Evolutionary conservation across 1,140 invertebrate species (phyloP), one percentile per base, ranked within the genome.

Genomic region (Asbolus verrucosus): DNA sequence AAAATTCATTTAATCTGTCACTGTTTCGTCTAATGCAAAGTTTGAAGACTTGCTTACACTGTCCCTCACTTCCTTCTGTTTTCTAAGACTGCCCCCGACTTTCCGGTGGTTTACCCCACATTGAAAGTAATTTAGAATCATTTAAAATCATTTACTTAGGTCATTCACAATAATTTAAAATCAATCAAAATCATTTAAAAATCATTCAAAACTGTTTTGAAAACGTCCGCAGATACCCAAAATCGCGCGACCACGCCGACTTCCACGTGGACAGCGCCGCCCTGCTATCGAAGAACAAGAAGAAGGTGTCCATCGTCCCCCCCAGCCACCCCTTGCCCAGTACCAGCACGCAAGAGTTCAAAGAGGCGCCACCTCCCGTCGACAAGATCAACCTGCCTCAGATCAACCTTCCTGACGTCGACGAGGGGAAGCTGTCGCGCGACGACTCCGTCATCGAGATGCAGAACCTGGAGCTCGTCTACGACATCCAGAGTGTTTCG

Each of bases 401-500:
- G 30, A 67, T 67, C 24, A 59, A 67, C 16, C 72, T 80, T 62
- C 77, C 79, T 5, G 79, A 79, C 24, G 76, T 77, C 15, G 77
- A 74, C 5, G 78, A 79, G 36, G 73, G 39, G 6, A 73, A 63
- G 65, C 15, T 73, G 60, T 74, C 73, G 11, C 65, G 71, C 5
- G 78, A 79, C 14, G 81, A 82, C 36, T 79, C 80, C 13, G 73
- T 82, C 13, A 81, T 83, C 46, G 82, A 83, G 70, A 70, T 83
- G 65, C 76, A 81, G 62, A 77, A 79, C 61, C 75, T 83, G 70
- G 81, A 83, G 67, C 67, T 78, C 1, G 75, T 66, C 43, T 81
- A 81, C 73, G 82, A 83, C 59, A 74, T 81, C 43, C 76, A 81
- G 65, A 82, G 81, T 74, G 76, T 82, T 38, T 82, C 82, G 13